These are phyloP conservation scores for Heliconius hewitsoni DNA, from an alignment of 1,140 invertebrate genomes.

Conservation along the genomic window DNA sequence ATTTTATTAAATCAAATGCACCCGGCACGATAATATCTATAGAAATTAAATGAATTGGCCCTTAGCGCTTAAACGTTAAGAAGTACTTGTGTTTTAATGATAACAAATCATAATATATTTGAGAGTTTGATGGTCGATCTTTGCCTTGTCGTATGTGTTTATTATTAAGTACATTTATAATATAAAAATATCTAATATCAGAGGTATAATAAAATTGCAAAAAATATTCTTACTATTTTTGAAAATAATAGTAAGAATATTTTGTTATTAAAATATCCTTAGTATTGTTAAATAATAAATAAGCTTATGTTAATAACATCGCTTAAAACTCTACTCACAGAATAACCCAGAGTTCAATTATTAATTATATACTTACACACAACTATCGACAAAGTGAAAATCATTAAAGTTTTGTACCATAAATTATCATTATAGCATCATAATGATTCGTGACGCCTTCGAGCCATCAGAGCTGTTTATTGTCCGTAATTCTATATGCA, in stretches of 20 bases:
- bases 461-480: conserved; percentile 24
- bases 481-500: conserved; percentile 31
- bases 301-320: background rate
- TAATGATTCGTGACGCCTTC: conserved; percentile 18
- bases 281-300: background rate
- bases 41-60: conserved; percentile 32
- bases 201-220: background rate
- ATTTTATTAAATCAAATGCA: conserved; percentile 39
- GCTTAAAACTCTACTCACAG: background rate
- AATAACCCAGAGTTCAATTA: conserved; percentile 12
- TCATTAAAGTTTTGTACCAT: conserved; percentile 9
- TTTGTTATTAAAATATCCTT: too few relatives aligned
- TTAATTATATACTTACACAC: background rate
- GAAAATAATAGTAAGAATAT: too few relatives aligned
- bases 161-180: background rate
- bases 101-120: background rate
- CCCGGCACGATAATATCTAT: conserved; percentile 32
- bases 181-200: background rate
- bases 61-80: conserved; percentile 1
- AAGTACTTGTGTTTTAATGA: background rate
- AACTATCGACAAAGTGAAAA: conserved; percentile 17
- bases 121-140: background rate
- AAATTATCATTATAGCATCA: conserved; percentile 9
- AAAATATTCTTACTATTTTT: background rate
- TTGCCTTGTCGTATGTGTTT: background rate